Conservation (phyloP, 2,113 vertebrate genomes). For the Gadus chalcogrammus region DNA sequence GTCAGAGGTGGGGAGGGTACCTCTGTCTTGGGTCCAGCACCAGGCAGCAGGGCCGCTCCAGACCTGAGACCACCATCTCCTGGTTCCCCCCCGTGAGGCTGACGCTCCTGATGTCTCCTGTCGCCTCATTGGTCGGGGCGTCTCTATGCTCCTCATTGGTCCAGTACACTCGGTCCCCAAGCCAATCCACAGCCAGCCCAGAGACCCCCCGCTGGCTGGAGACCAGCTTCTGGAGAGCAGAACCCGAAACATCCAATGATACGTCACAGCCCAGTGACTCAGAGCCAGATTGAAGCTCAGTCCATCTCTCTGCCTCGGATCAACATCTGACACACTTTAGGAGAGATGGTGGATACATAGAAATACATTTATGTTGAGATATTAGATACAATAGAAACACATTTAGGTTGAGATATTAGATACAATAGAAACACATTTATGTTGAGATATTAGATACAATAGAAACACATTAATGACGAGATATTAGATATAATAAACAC, state of each 20-base stretch:
- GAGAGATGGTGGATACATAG: too few relatives aligned
- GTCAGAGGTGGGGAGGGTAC: slow-evolving; percentile 64
- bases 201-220: slow-evolving; percentile 80
- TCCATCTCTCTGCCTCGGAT: too few relatives aligned
- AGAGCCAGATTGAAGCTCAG: too few relatives aligned
- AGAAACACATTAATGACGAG: too few relatives aligned
- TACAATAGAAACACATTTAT: neutral
- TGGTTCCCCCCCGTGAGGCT: slow-evolving; percentile 78
- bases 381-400: neutral
- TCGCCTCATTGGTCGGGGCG: slow-evolving; percentile 67
- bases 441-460: too few relatives aligned
- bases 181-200: slow-evolving; percentile 89
- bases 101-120: slow-evolving; percentile 80
- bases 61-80: slow-evolving; percentile 71
- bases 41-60: slow-evolving; percentile 75
- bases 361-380: too few relatives aligned
- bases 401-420: neutral
- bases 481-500: neutral
- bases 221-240: slow-evolving; percentile 77
- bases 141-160: too few relatives aligned
- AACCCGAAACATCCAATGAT: neutral
- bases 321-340: too few relatives aligned
- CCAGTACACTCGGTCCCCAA: slow-evolving; percentile 82
- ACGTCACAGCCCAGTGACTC: neutral
- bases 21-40: slow-evolving; percentile 80